Base-by-base conservation (phyloP, 2,113 vertebrate genomes). In the Mus spicilegus region DNA sequence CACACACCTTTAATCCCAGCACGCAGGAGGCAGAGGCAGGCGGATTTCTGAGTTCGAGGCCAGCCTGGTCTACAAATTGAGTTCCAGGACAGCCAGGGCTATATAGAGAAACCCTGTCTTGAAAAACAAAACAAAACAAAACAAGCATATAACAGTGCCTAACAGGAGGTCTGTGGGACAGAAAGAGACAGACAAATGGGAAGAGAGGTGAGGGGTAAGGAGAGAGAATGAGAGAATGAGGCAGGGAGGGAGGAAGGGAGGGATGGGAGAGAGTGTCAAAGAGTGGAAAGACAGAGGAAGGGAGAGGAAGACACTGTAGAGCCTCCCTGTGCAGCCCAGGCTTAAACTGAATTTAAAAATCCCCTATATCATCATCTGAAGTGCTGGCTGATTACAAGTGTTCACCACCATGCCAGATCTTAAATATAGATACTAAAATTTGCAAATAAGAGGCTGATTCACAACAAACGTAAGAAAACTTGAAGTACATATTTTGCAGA, bases 401-500 rank as follows among this genome's bases (percentile, higher is more conserved):
- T n/a, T 20, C n/a, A 65, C 12, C 19, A 51, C 73, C 28, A 76
- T 12, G 24, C 12, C 85, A 63, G 13, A 13, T n/a, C 42, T 36
- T 28, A 70, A 88, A 76, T 0, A 87, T 0, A 10, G 6, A 91
- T 87, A 89, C 91, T 75, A 78, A 63, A 87, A 2, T 63, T 85
- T 94, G 33, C 19, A 88, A 49, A 7, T 33, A 89, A 90, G 63
- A 89, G 46, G 4, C 28, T 33, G 42, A 91, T 69, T 91, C 61
- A 58, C 81, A 56, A 95, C 4, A n/a, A 16, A 80, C 12, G 7
- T 81, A 89, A 56, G 17, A 93, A 85, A 89, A 92, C 49, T 81
- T 42, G 70, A 77, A 61, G 75, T 87, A 87, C 14, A 73, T 73
- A 92, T 51, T 69, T 81, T 91, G 81, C 22, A 90, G 77, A 87